These are phyloP conservation scores for Cirrhinus molitorella DNA, from an alignment of 2,797 vertebrate species.

Conservation along the genomic window DNA sequence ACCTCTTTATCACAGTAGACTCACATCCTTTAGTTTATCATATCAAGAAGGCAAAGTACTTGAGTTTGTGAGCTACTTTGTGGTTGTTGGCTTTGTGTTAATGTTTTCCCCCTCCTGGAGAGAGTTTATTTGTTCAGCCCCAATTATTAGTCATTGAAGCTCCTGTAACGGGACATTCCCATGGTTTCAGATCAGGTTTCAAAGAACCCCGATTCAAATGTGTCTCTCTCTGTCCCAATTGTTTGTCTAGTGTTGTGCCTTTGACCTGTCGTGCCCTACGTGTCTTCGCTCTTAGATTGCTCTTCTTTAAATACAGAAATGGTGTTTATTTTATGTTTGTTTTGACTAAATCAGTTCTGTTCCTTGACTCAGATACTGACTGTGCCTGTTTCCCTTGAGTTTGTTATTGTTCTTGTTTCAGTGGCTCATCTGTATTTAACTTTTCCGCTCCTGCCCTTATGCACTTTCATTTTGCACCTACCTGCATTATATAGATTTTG, in stretches of 20 bases:
- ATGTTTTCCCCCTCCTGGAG: slow-evolving; percentile 5
- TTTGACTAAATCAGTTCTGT: slow-evolving; percentile 49
- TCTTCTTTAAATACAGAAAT: slow-evolving; percentile 59
- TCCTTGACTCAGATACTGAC: slow-evolving; percentile 61
- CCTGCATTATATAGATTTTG: slow-evolving; percentile 33
- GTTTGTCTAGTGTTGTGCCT: slow-evolving; percentile 79
- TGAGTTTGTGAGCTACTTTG: slow-evolving; percentile 32
- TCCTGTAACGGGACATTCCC: neutral
- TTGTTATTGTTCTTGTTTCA: slow-evolving; percentile 35
- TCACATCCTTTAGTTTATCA: slow-evolving; percentile 8
- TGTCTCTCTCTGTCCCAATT: neutral
- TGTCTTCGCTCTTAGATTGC: slow-evolving; percentile 71
- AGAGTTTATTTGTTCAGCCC: slow-evolving; percentile 39
- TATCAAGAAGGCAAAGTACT: slow-evolving; percentile 28
- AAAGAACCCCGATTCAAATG: neutral
- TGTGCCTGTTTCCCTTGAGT: slow-evolving; percentile 16
- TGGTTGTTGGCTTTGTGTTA: neutral
- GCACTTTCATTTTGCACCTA: slow-evolving; percentile 40
- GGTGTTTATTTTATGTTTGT: slow-evolving; percentile 12
- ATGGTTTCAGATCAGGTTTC: slow-evolving; percentile 25
- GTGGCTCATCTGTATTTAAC: slow-evolving; percentile 35
- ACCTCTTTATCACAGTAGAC: slow-evolving; percentile 4
- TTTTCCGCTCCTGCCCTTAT: too few relatives aligned
- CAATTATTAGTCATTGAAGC: slow-evolving; percentile 36
- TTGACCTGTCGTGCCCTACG: slow-evolving; percentile 69